Evolutionary conservation across 1,140 invertebrate species (phyloP).

Genomic region (Bemisia tabaci): DNA sequence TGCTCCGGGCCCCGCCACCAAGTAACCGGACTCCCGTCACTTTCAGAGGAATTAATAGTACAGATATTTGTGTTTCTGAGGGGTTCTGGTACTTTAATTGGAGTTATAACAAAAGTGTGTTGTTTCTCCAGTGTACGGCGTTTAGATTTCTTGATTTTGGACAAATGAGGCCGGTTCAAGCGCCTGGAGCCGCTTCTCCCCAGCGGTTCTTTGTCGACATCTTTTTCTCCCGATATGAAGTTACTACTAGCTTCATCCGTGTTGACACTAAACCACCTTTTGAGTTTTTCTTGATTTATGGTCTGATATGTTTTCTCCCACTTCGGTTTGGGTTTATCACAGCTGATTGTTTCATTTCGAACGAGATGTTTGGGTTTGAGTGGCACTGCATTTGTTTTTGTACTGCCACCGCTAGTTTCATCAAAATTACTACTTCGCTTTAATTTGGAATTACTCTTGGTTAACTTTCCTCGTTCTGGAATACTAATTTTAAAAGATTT

Average conservation of each 20-base stretch:
- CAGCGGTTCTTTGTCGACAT: not conserved
- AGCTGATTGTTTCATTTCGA: not conserved
- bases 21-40: not conserved
- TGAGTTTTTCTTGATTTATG: slow-evolving; percentile 1
- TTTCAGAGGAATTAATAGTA: slow-evolving; percentile 4
- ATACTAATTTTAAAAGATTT: not conserved
- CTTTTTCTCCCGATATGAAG: not conserved
- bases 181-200: not conserved
- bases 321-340: not conserved
- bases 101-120: slow-evolving; percentile 18
- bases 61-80: not conserved
- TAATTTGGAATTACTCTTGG: not conserved
- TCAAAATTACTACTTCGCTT: not conserved
- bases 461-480: not conserved
- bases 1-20: slow-evolving; percentile 2
- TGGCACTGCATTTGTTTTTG: not conserved
- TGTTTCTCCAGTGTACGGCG: not conserved
- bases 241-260: not conserved
- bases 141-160: not conserved
- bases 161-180: not conserved
- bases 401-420: not conserved
- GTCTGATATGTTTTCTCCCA: not conserved
- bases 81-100: slow-evolving; percentile 7
- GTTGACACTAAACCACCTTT: slow-evolving; percentile 6
- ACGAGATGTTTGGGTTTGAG: not conserved